Conservation (phyloP, 2,797 vertebrate genomes). For the Urosaurus nigricauda region DNA sequence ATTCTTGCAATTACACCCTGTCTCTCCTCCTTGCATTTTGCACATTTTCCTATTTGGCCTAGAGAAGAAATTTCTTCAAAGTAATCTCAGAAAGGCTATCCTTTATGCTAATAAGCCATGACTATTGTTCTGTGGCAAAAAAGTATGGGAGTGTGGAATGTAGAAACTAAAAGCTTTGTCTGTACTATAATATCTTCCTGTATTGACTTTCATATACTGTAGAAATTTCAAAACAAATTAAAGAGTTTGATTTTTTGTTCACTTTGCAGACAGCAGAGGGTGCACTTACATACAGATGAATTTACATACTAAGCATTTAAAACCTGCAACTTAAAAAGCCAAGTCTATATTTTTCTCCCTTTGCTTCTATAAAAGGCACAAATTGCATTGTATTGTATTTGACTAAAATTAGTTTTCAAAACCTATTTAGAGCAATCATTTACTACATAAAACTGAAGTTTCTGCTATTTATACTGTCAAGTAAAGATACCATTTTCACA, state of each 20-base stretch:
- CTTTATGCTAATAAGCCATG: too few species aligned
- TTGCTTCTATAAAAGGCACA: neutral
- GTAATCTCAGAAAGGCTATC: too few species aligned
- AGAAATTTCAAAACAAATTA: neutral
- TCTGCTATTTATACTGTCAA: neutral
- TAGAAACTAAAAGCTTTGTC: too few species aligned
- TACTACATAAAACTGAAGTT: neutral
- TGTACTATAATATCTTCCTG: too few species aligned
- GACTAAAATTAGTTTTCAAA: neutral
- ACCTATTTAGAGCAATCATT: neutral
- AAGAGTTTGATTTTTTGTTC: neutral
- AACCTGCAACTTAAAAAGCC: neutral
- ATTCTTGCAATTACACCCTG: too few species aligned
- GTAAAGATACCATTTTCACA: neutral
- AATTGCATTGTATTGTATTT: neutral
- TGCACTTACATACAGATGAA: neutral
- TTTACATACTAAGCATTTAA: neutral
- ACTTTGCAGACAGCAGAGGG: constrained; percentile 6
- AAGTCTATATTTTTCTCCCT: neutral
- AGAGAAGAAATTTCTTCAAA: too few species aligned
- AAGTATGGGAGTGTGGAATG: too few species aligned
- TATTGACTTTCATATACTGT: constrained; percentile 2
- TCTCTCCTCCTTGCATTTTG: too few species aligned
- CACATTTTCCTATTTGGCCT: too few species aligned
- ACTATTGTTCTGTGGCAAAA: too few species aligned